These are phyloP conservation scores for Sipha maydis DNA, from an alignment of 2,888 invertebrate species.

Conservation along the genomic window DNA sequence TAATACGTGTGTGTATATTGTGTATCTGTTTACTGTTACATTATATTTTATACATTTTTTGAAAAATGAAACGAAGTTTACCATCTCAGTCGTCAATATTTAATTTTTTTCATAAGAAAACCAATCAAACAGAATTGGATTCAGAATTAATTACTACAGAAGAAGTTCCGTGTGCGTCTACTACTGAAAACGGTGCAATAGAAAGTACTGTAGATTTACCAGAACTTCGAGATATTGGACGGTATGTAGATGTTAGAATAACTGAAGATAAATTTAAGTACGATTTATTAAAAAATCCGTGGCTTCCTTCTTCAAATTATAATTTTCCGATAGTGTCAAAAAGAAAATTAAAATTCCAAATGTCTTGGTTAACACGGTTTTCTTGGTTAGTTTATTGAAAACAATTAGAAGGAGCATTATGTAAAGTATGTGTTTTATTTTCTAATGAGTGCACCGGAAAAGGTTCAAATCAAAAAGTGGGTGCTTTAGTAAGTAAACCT, in stretches of 20 bases:
- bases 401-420: too few species aligned
- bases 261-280: constrained; percentile 5
- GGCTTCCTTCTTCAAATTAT: too few species aligned
- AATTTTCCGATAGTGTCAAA: too few species aligned
- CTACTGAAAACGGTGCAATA: not conserved
- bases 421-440: too few species aligned
- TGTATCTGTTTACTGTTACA: not conserved
- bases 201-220: not conserved
- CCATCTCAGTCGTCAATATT: not conserved
- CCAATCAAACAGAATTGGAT: not conserved
- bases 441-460: too few species aligned
- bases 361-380: too few species aligned
- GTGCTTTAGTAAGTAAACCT: not conserved
- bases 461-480: too few species aligned
- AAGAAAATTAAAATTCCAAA: too few species aligned
- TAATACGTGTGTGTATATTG: not conserved
- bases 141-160: constrained; percentile 5
- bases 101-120: not conserved
- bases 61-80: not conserved
- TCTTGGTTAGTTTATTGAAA: too few species aligned
- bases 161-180: too few species aligned
- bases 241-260: constrained; percentile 4
- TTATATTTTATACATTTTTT: not conserved
- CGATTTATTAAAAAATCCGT: not conserved
- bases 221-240: constrained; percentile 15